These are phyloP conservation scores for Gryllus longicercus DNA, from an alignment of 2,888 invertebrate genomes.

Conservation along the genomic window DNA sequence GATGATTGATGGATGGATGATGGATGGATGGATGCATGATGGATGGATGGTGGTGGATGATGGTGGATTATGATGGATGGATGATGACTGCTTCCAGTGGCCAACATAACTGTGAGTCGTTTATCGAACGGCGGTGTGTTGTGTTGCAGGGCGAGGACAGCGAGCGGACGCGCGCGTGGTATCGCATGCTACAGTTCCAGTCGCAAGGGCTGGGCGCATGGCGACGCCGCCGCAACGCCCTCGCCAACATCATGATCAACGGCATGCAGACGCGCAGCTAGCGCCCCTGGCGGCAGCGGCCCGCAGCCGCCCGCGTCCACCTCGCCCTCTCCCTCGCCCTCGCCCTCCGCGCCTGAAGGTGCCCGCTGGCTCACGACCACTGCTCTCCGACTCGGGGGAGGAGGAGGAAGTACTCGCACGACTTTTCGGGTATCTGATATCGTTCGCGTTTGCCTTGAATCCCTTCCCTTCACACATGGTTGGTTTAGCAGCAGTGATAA, in stretches of 20 bases:
- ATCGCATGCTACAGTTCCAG: conserved; percentile 83
- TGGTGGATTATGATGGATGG: not conserved
- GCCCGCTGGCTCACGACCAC: no score
- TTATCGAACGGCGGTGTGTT: not conserved
- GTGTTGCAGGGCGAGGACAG: conserved; percentile 81
- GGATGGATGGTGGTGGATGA: no score
- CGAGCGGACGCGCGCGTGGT: conserved; percentile 83
- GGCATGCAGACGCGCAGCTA: conserved; percentile 49
- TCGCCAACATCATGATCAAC: conserved; percentile 97
- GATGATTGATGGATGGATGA: no score
- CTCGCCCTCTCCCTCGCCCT: no score
- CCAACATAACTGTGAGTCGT: not conserved
- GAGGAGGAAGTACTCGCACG: no score
- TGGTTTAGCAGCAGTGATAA: not conserved
- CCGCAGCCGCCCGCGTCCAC: no score
- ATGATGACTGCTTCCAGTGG: not conserved
- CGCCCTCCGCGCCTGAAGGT: no score
- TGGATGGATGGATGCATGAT: no score
- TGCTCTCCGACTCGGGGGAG: no score
- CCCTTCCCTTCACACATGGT: not conserved
- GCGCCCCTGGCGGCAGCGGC: not conserved
- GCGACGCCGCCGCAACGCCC: conserved; percentile 85
- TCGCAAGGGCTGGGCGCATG: conserved; percentile 89
- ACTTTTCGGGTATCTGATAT: no score
- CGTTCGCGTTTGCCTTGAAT: no score